Evolutionary conservation across 2,888 invertebrate species (phyloP).

Genomic region (Cataglyphis rosenhaueri): DNA sequence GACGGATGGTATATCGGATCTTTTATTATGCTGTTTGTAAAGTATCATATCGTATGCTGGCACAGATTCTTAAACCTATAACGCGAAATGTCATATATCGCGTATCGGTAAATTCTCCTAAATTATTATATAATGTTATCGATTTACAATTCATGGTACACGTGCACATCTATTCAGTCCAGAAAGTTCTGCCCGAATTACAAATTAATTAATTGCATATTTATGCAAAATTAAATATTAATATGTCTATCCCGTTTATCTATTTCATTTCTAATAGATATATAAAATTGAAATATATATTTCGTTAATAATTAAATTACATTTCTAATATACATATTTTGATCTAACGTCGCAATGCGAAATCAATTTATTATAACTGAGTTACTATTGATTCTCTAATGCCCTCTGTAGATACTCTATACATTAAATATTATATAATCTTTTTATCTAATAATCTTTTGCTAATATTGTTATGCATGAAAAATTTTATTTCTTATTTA

Average conservation of each 20-base stretch:
- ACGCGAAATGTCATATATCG: neutral
- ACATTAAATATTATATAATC: neutral
- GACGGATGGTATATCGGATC: neutral
- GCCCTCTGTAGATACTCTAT: neutral
- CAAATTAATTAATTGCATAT: neutral
- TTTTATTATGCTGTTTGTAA: conserved; percentile 28
- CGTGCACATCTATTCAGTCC: neutral
- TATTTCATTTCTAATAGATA: neutral
- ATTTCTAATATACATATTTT: neutral
- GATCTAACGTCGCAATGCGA: neutral
- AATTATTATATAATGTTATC: conserved; percentile 9
- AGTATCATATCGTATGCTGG: neutral
- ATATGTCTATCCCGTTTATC: neutral
- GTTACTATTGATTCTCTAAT: neutral
- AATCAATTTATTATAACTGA: neutral
- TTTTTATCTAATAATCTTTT: neutral
- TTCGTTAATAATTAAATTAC: neutral
- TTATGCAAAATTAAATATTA: neutral
- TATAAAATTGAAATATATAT: neutral
- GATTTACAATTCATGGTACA: neutral
- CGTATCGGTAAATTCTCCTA: neutral
- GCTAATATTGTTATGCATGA: neutral
- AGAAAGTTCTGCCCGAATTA: neutral
- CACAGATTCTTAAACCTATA: conserved; percentile 11
- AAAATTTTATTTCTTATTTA: conserved; percentile 7